Base-by-base conservation (phyloP, 53 echinoderm and acorn worm species). In the Actinopyga echinites region DNA sequence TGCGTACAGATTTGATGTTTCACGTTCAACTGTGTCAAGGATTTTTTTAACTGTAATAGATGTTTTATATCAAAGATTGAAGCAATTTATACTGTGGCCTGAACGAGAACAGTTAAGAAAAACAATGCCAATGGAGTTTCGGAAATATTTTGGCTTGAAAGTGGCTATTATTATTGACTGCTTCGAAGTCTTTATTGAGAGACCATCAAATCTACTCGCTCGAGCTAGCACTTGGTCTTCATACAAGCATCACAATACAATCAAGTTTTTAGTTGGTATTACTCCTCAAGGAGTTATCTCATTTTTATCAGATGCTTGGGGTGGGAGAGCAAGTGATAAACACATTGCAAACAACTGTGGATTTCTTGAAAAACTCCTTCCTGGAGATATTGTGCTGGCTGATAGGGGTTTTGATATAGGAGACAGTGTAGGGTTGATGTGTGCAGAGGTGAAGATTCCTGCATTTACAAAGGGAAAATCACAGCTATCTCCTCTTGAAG, bases 281-380 rank as follows among this genome's bases (percentile, higher is more conserved):
- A 69, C 85, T 26, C 85, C 85, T 33, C 77, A 59, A 34, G 85
- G 75, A 23, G 34, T 49, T 29, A 59, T 85, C 34, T 69, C 42
- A 34, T 85, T 57, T 56, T 56, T 77, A 25, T 80, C 86, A 35
- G 65, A 86, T 31, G 68, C 37, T 37, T 86, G 86, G 86, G 86
- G 86, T 20, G 86, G 86, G 78, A 21, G 79, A 25, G 79, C 43
- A 24, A 86, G 86, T 86, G 86, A 86, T 44, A 86, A 86, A 61
- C 55, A 64, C 63, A 13, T 86, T 31, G 62, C 86, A 38, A 57
- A 86, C 22, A 38, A 86, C 52, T 74, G 86, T 45, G 79, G 85
- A 19, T 73, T 84, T 37, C 37, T 84, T 33, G 19, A 75, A 25
- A 30, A 75, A 26, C 26, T 85, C 6, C 58, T 75, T 30, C 85